Percentiles rank a stretch among this genome's conserved stretches.
phyloP scores from a whole-genome alignment of 2,888 invertebrate species.

The Alitta virens region DNA sequence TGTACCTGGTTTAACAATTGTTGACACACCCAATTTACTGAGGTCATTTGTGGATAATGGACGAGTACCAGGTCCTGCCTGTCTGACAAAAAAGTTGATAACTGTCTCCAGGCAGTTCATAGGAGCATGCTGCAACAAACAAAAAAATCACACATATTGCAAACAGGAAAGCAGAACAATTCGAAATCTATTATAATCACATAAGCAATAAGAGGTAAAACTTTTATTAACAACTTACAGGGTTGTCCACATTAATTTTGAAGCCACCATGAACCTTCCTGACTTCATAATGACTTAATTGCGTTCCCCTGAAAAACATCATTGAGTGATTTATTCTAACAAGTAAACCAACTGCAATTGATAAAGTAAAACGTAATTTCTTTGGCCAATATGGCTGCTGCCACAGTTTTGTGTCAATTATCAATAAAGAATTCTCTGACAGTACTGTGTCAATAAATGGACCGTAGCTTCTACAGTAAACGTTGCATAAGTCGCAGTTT shows the following conservation, averaged over 20 bases:
- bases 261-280: conserved; percentile 37
- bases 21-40: conserved; percentile 2
- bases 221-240: conserved; percentile 29
- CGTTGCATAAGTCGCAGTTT: no score
- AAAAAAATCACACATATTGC: background rate
- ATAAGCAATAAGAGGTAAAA: no score
- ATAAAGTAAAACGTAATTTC: no score
- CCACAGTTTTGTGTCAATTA: no score
- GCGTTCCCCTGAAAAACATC: conserved; percentile 25
- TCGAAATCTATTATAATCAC: no score
- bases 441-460: no score
- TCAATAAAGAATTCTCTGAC: no score
- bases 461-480: no score
- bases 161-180: background rate
- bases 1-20: no score
- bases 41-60: conserved; percentile 38
- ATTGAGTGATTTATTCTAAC: no score
- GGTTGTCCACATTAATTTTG: conserved; percentile 45
- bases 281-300: conserved; percentile 43
- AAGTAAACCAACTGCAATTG: no score
- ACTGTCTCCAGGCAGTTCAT: conserved; percentile 41
- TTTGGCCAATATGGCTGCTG: no score
- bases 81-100: conserved; percentile 41
- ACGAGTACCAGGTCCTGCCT: conserved; percentile 35
- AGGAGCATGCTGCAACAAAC: conserved; percentile 37